Percentiles rank a stretch among this genome's conserved stretches.
phyloP scores from a whole-genome alignment of 2,888 invertebrate genomes.

The Halocaridina rubra region DNA sequence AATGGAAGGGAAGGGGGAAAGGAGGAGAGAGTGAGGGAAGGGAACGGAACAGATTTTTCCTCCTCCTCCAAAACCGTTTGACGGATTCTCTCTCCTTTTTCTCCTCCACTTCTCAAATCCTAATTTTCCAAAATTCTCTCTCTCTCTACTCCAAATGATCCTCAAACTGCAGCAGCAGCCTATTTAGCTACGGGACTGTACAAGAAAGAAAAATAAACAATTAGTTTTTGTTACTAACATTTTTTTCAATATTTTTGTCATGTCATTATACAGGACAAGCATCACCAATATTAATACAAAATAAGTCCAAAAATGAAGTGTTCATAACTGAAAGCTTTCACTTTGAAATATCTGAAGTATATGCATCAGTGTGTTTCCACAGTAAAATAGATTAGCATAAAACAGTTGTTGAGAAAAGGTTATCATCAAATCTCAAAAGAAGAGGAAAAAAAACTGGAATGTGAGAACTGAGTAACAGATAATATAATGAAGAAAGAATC shows the following conservation, averaged over 20 bases:
- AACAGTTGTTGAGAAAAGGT: slow-evolving; percentile 29
- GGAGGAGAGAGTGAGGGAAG: too few relatives aligned
- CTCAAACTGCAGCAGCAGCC: slow-evolving; percentile 57
- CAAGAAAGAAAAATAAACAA: slow-evolving; percentile 54
- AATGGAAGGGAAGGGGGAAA: not conserved
- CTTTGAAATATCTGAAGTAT: not conserved
- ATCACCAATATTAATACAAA: slow-evolving; percentile 46
- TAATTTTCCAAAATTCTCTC: slow-evolving; percentile 51
- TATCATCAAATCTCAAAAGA: too few relatives aligned
- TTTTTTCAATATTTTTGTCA: slow-evolving; percentile 20
- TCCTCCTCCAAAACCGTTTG: slow-evolving; percentile 45
- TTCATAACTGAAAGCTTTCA: slow-evolving; percentile 1
- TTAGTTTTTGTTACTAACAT: slow-evolving; percentile 42
- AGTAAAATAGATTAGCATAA: slow-evolving; percentile 27
- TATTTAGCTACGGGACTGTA: slow-evolving; percentile 60
- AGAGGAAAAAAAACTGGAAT: slow-evolving; percentile 43
- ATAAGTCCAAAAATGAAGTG: slow-evolving; percentile 17
- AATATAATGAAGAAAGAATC: not conserved
- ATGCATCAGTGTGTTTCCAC: slow-evolving; percentile 24
- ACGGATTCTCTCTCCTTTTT: slow-evolving; percentile 44
- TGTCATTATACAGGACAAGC: slow-evolving; percentile 43
- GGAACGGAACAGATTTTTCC: slow-evolving; percentile 39
- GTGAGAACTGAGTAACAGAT: slow-evolving; percentile 38
- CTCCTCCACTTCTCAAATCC: slow-evolving; percentile 60
- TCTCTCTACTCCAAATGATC: slow-evolving; percentile 50